These are phyloP conservation scores for Teinopalpus imperialis DNA, from an alignment of 2,888 invertebrate genomes.

Conservation along the genomic window DNA sequence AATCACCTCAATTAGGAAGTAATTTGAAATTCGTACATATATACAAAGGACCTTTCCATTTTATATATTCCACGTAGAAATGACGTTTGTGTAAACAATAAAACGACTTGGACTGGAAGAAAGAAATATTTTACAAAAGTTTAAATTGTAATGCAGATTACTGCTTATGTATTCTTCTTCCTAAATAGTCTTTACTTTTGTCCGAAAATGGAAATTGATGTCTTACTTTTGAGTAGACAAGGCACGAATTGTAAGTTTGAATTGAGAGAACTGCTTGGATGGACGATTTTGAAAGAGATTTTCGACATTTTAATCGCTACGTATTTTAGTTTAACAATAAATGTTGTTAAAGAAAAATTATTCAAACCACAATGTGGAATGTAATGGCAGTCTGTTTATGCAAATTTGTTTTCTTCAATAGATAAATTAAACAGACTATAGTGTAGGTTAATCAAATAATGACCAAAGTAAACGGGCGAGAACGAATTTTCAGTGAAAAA, in stretches of 20 bases:
- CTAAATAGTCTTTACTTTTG: slow-evolving; percentile 65
- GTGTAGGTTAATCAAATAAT: no score
- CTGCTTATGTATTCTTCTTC: slow-evolving; percentile 64
- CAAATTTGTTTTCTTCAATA: no score
- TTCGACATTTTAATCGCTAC: not conserved
- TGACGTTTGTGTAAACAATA: slow-evolving; percentile 32
- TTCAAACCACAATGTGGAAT: no score
- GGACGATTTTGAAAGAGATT: slow-evolving; percentile 7
- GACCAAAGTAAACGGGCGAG: no score
- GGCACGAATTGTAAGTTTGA: slow-evolving; percentile 52
- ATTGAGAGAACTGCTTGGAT: slow-evolving; percentile 40
- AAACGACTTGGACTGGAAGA: slow-evolving; percentile 34
- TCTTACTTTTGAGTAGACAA: slow-evolving; percentile 59
- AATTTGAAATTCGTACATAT: slow-evolving; percentile 21
- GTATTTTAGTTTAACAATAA: no score
- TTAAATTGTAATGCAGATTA: slow-evolving; percentile 65
- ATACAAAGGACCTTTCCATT: slow-evolving; percentile 14
- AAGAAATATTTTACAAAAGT: slow-evolving; percentile 46
- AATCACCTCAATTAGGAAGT: slow-evolving; percentile 28
- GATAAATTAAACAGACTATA: no score
- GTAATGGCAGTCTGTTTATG: no score
- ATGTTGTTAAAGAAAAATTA: no score
- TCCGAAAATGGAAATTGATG: slow-evolving; percentile 66
- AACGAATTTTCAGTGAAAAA: no score
- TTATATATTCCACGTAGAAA: slow-evolving; percentile 23